Evolutionary conservation across 1,140 invertebrate genomes (phyloP).

Genomic region (Sinella curviseta): DNA sequence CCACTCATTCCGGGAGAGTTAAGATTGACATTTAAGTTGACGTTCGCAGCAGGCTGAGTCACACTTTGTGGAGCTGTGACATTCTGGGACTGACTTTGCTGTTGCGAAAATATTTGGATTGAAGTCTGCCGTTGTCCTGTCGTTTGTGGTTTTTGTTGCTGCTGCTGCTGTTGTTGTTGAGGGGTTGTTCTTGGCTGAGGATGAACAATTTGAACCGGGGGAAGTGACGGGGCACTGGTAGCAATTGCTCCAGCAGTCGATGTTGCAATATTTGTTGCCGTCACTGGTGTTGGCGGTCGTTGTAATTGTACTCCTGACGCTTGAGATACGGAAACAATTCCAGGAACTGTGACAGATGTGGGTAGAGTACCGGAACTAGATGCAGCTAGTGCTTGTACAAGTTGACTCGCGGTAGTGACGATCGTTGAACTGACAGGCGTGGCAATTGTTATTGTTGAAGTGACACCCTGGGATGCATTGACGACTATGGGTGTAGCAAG

Average conservation of each 20-base stretch:
- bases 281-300: neutral
- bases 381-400: neutral
- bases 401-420: neutral
- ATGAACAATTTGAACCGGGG: conserved; percentile 48
- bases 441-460: neutral
- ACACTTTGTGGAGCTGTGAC: conserved; percentile 24
- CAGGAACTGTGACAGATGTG: conserved; percentile 20
- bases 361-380: conserved; percentile 16
- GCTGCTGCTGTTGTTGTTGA: conserved; percentile 26
- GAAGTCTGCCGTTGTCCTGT: neutral
- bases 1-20: conserved; percentile 40
- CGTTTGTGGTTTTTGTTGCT: neutral
- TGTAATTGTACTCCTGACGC: neutral
- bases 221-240: conserved; percentile 30
- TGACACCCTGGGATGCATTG: neutral
- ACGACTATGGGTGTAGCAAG: conserved; percentile 21
- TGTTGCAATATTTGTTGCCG: too few relatives aligned
- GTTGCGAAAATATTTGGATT: conserved; percentile 10
- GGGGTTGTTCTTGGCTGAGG: conserved; percentile 39
- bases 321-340: neutral
- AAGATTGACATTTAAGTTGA: conserved; percentile 47
- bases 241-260: neutral
- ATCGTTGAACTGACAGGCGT: neutral
- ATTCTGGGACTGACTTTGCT: neutral
- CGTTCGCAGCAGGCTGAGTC: conserved; percentile 36